phyloP scores from a whole-genome alignment of 2,113 vertebrate species.

The Malurus alboscapulatus region DNA sequence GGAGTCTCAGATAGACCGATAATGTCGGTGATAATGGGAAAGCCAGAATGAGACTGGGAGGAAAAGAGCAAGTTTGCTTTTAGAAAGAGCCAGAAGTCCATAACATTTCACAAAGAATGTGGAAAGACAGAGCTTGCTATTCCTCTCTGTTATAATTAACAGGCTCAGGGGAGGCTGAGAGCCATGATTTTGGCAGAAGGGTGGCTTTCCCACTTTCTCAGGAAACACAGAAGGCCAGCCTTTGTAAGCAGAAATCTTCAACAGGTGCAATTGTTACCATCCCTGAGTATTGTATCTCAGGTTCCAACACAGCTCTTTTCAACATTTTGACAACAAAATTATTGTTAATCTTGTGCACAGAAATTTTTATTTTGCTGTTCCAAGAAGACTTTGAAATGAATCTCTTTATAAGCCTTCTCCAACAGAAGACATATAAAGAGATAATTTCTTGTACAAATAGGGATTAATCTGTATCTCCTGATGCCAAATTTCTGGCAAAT shows the following conservation, averaged over 20 bases:
- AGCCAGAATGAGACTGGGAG: background rate
- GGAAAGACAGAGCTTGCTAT: background rate
- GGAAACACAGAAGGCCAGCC: background rate
- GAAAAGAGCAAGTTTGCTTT: background rate
- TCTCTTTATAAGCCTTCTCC: background rate
- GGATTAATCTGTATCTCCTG: background rate
- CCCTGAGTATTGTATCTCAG: background rate
- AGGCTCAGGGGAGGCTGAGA: background rate
- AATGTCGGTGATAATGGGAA: background rate
- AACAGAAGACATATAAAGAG: background rate
- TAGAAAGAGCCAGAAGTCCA: background rate
- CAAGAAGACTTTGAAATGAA: background rate
- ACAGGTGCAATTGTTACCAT: background rate
- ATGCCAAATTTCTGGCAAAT: background rate
- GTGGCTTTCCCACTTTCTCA: background rate
- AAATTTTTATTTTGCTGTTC: background rate
- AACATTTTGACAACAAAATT: background rate
- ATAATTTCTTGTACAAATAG: background rate
- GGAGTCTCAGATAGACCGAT: background rate
- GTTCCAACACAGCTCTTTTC: background rate
- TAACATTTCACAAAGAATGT: background rate
- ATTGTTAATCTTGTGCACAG: background rate
- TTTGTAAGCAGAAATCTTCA: background rate
- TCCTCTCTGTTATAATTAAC: background rate
- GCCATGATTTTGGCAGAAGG: accelerated